Evolutionary conservation across 2,113 vertebrate species (phyloP), one percentile per base, ranked within the genome.

Genomic region (Prochilodus magdalenae): DNA sequence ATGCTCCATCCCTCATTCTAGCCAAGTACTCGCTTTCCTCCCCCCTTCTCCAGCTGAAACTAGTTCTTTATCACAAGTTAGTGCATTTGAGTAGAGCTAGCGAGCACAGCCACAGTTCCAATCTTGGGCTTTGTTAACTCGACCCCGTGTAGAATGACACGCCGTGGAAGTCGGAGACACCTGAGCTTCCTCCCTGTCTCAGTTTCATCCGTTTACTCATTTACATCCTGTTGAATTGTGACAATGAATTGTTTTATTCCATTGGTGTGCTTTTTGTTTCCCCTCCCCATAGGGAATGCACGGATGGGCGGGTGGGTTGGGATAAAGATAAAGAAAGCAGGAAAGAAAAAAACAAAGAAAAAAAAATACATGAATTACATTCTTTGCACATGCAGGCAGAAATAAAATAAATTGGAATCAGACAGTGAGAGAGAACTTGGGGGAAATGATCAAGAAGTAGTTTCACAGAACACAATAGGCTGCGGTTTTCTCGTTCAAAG

Each of bases 241-340:
- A 88, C 78, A 87, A 86, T 86, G 81, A 85, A 86, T 73, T 78
- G 83, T 89, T 89, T 72, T 80, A 86, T 89, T 83, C 63, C 65
- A 85, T 71, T 85, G 84, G 76, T 72, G 85, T 70, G 73, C 20
- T 40, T 69, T 36, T 82, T 53, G 66, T 65, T 86, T 18, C 76
- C 60, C 76, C 47, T 53, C 69, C 65, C 83, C 18, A 26, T n/a
- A 33, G 86, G 89, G 89, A 88, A 90, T 87, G 90, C 80, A 89
- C 44, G 80, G 72, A 18, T 55, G 1, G 10, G 51, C 4, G 27
- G 63, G 63, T n/a, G 12, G 16, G 62, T 4, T 15, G 29, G 55
- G 18, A 30, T 30, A 67, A 11, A 26, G 57, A 33, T 44, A 77
- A 77, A 85, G 77, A 77, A 73, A 80, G 80, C 7, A 36, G 7